Evolutionary conservation across 1,140 invertebrate genomes (phyloP).

Genomic region (Panagrolaimus sp.): DNA sequence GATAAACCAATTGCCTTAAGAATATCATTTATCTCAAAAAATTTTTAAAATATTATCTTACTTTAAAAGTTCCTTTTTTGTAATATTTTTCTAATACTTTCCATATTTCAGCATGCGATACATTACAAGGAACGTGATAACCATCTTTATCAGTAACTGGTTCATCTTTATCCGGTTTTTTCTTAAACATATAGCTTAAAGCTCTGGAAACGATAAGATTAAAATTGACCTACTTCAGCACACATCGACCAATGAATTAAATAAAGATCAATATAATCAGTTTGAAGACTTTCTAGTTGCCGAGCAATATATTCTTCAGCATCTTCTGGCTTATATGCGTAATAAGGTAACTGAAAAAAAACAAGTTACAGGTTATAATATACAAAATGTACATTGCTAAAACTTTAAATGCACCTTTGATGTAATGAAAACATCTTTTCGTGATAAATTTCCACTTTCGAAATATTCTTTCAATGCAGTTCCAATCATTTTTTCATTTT

Average conservation of each 20-base stretch:
- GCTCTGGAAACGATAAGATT: neutral
- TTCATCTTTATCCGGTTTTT: neutral
- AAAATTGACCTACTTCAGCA: neutral
- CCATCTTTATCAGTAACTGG: slow-evolving; percentile 67
- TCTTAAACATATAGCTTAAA: too few relatives aligned
- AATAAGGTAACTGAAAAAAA: slow-evolving; percentile 65
- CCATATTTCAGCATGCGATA: slow-evolving; percentile 32
- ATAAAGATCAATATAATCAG: slow-evolving; percentile 77
- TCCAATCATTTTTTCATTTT: slow-evolving; percentile 74
- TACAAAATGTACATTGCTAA: slow-evolving; percentile 74
- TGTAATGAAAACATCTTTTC: slow-evolving; percentile 67
- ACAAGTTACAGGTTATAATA: slow-evolving; percentile 63
- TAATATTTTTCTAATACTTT: slow-evolving; percentile 56
- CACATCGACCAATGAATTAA: slow-evolving; percentile 66
- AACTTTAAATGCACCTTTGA: slow-evolving; percentile 66
- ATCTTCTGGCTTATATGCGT: slow-evolving; percentile 64
- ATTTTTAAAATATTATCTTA: slow-evolving; percentile 58
- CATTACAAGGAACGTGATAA: neutral
- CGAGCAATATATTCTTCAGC: slow-evolving; percentile 63
- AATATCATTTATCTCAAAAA: slow-evolving; percentile 71
- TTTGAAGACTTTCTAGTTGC: slow-evolving; percentile 68
- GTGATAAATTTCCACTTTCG: too few relatives aligned
- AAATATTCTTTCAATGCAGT: slow-evolving; percentile 63
- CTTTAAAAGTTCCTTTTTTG: slow-evolving; percentile 51
- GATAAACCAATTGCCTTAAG: slow-evolving; percentile 60